These are phyloP conservation scores for Panurus biarmicus DNA, from an alignment of 2,113 vertebrate genomes.

Conservation along the genomic window DNA sequence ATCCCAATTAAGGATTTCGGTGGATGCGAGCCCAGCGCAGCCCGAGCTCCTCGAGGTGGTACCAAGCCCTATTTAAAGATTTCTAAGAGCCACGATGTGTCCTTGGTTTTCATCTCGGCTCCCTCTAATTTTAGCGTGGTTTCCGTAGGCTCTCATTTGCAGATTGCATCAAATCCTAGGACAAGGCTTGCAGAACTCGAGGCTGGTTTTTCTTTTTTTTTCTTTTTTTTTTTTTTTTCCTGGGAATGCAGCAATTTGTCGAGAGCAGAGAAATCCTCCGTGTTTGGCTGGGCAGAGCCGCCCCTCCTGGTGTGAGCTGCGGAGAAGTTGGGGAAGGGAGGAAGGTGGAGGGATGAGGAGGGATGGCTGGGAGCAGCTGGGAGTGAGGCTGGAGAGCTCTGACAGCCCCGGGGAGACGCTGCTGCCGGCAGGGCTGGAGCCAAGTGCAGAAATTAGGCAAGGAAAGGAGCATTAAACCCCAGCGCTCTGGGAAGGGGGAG, in stretches of 20 bases:
- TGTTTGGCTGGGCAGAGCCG: background rate
- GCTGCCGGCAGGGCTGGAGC: background rate
- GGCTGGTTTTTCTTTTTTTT: background rate
- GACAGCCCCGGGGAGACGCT: background rate
- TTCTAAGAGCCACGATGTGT: constrained; percentile 8
- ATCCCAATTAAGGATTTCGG: background rate
- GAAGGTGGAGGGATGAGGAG: background rate
- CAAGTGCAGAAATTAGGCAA: background rate
- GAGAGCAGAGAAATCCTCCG: background rate
- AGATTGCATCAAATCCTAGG: constrained; percentile 38
- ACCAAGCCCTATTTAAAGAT: constrained; percentile 11
- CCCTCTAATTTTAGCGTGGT: constrained; percentile 50
- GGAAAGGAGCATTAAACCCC: background rate
- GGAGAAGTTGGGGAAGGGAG: background rate
- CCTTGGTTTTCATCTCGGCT: constrained; percentile 16
- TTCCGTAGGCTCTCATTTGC: constrained; percentile 36
- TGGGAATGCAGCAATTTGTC: constrained; percentile 9
- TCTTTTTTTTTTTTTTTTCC: background rate
- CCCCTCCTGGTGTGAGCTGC: background rate
- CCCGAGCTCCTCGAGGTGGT: background rate
- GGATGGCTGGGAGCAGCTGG: background rate
- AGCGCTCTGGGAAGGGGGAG: background rate
- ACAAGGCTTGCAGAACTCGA: background rate
- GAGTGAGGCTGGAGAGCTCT: background rate
- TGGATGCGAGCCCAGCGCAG: background rate